Evolutionary conservation across 2,113 vertebrate species (phyloP), one percentile per base, ranked within the genome.

Genomic region (Actinemys pallida): DNA sequence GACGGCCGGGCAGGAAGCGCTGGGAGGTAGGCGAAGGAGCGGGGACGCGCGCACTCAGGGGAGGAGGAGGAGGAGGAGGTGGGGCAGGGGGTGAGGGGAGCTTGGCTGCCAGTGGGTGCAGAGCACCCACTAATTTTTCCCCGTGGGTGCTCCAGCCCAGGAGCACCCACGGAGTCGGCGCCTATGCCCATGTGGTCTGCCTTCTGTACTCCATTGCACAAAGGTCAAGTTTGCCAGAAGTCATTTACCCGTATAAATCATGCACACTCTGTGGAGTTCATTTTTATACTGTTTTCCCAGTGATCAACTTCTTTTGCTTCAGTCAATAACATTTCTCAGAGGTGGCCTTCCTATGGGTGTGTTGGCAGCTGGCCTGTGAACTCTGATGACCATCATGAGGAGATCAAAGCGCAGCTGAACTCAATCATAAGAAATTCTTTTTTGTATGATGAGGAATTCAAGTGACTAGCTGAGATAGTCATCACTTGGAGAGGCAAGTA

Each of bases 341-440:
- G 29, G 42, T 87, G 83, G 85, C 87, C 81, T 56, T 93, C 75
- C 59, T 93, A 62, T n/a, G 72, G 83, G 27, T 13, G 3, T 42
- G 19, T 76, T 94, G 88, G 80, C 92, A 95, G 87, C 86, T 94
- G 93, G 90, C 49, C 69, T 78, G n/a, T 65, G 76, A 87, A 62
- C 47, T 83, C 24, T 82, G 52, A 56, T 62, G 59, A 84, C 95
- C 83, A 75, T 93, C 80, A 89, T 81, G 75, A 82, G 27, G 54
- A 86, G 72, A 19, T 89, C 81, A 69, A 88, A 94, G 82, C 39
- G 45, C 76, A 62, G 72, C n/a, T 94, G 78, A 93, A 95, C 29
- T 59, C 88, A 86, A 59, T 84, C 42, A 2, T 25, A 86, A 96
- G 82, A 47, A 76, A 56, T 79, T 27, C 31, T 89, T 90, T 92